A percentile compares a stretch with the other conserved stretches of the same genome.
These are phyloP conservation scores for Drosophila grimshawi DNA, from an alignment of 1,140 invertebrate species.

Conservation along the genomic window DNA sequence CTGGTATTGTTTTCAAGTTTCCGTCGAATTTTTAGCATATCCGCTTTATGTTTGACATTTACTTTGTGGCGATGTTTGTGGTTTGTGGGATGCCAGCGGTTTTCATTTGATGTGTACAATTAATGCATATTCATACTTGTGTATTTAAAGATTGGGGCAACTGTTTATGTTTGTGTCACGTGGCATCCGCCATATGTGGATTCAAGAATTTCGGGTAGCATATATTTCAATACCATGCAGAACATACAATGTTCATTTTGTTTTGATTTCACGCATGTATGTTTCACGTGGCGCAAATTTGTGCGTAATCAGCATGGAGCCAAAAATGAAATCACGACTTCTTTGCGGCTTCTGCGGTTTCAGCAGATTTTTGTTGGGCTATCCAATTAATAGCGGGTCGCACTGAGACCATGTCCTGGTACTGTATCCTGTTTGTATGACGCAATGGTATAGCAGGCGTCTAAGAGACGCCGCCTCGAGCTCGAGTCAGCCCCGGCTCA, in stretches of 20 bases:
- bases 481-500: constrained; percentile 50
- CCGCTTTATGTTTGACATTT: constrained; percentile 68
- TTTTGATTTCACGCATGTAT: constrained; percentile 4
- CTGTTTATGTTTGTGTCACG: constrained; percentile 76
- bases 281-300: constrained; percentile 44
- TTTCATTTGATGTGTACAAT: constrained; percentile 27
- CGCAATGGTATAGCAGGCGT: constrained; percentile 64
- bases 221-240: not conserved
- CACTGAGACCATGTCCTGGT: constrained; percentile 10
- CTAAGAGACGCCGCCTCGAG: constrained; percentile 52
- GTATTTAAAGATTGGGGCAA: constrained; percentile 52
- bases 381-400: constrained; percentile 64
- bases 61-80: constrained; percentile 30
- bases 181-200: constrained; percentile 76
- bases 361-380: constrained; percentile 61
- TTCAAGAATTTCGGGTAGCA: constrained; percentile 37
- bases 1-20: constrained; percentile 49
- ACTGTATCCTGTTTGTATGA: constrained; percentile 67
- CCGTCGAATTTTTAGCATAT: constrained; percentile 59
- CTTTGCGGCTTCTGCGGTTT: constrained; percentile 51
- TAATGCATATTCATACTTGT: constrained; percentile 44
- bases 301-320: constrained; percentile 70
- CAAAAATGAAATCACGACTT: constrained; percentile 60
- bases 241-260: constrained; percentile 14
- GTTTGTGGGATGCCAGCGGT: constrained; percentile 25